Base-by-base conservation (phyloP, 2,113 vertebrate species). In the Peucedramus taeniatus region DNA sequence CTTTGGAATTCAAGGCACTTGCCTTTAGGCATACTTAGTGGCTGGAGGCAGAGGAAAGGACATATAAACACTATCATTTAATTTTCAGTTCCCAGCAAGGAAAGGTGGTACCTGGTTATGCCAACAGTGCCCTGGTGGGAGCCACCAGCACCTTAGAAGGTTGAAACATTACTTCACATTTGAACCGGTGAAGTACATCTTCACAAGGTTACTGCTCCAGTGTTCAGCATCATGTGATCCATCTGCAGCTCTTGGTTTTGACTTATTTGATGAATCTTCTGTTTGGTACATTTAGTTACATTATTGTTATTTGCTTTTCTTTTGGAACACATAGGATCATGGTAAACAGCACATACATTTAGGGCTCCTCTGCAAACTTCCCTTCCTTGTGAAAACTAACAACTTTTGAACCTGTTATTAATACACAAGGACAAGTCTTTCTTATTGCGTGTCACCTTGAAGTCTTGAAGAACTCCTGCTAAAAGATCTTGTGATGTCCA, bases 261-360 rank as follows among this genome's bases (percentile, higher is more conserved):
- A 65, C 24, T 82, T 63, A 44, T 2, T 45, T 63, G 39, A 72
- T 54, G 9, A 7, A 40, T 82, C 45, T 66, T 84, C n/a, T n/a
- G 0, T 65, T 33, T 13, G 3, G 24, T 30, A 59, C 47, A 74
- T 61, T 47, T 26, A 89, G 23, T 69, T 87, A n/a, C 3, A 3
- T 70, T 63, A 22, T 39, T 51, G 9, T 50, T 60, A 18, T 27
- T 87, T 79, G 13, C 10, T 47, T 14, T 72, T 71, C 72, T 81
- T 37, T 66, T 70, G 80, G 72, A 89, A 47, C 0, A 0, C 2
- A 3, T 82, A 21, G 0, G 11, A 8, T 5, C 35, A 9, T 30
- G 13, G 20, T 28, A 23, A 69, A 13, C 28, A 77, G 31, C 23
- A 37, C 7, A 16, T 60, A 82, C 6, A 6, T 64, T 66, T 44